Evolutionary conservation across 2,113 vertebrate species (phyloP).

Genomic region (Nyctibius bracteatus): DNA sequence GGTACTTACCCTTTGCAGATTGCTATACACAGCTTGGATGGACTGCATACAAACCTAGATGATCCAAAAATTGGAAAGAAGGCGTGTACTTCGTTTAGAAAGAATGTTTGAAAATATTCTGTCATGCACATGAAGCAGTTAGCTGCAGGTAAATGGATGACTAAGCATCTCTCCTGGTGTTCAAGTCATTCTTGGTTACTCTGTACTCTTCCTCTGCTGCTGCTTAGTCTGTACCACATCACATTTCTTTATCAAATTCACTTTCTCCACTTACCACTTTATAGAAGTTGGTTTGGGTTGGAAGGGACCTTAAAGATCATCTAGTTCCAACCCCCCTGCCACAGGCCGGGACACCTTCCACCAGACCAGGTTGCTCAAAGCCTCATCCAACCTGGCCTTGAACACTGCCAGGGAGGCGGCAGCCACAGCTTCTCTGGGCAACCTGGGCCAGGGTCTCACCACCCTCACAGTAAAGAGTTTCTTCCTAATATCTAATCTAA

Average conservation of each 20-base stretch:
- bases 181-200: background rate
- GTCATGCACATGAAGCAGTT: background rate
- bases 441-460: too few relatives aligned
- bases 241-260: background rate
- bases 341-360: too few relatives aligned
- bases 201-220: background rate
- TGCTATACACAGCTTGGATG: background rate
- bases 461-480: too few relatives aligned
- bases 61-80: background rate
- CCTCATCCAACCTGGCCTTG: too few relatives aligned
- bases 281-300: too few relatives aligned
- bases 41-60: background rate
- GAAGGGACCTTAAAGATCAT: too few relatives aligned
- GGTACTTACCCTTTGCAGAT: background rate
- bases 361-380: too few relatives aligned
- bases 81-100: background rate
- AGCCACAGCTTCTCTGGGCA: too few relatives aligned
- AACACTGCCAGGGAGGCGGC: too few relatives aligned
- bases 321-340: too few relatives aligned
- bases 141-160: background rate
- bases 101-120: background rate
- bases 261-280: background rate
- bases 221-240: background rate
- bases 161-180: background rate
- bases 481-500: too few relatives aligned